These are phyloP conservation scores for Orthosia cruda DNA, from an alignment of 2,888 invertebrate genomes.

Conservation along the genomic window DNA sequence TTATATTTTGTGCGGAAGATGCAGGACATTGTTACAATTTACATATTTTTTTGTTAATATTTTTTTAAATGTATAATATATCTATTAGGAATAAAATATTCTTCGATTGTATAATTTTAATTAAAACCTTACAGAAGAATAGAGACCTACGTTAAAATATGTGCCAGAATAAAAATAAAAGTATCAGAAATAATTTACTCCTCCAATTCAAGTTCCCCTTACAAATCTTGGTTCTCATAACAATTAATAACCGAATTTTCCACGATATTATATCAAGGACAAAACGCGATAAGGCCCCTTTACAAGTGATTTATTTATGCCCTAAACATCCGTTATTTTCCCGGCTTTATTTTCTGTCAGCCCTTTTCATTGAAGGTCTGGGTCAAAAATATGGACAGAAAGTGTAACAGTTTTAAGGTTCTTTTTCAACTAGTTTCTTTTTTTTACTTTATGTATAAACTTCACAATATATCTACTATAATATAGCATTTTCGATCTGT, in stretches of 20 bases:
- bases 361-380: conserved; percentile 18
- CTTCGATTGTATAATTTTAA: neutral
- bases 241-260: conserved; percentile 50
- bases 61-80: no score
- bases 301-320: conserved; percentile 71
- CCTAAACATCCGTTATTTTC: conserved; percentile 52
- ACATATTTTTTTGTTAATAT: no score
- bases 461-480: no score
- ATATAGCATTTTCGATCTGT: no score
- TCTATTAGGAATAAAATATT: no score
- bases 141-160: neutral
- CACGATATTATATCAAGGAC: conserved; percentile 53
- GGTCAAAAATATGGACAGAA: conserved; percentile 10
- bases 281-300: conserved; percentile 49
- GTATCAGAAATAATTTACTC: conserved; percentile 7
- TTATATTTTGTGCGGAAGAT: no score
- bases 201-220: neutral
- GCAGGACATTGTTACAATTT: no score
- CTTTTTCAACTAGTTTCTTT: neutral
- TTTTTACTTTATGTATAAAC: neutral
- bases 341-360: conserved; percentile 30
- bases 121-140: neutral
- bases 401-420: neutral
- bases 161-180: neutral
- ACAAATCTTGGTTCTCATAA: conserved; percentile 22